These are phyloP conservation scores for Cromileptes altivelis DNA, from an alignment of 2,113 vertebrate species.

Conservation along the genomic window DNA sequence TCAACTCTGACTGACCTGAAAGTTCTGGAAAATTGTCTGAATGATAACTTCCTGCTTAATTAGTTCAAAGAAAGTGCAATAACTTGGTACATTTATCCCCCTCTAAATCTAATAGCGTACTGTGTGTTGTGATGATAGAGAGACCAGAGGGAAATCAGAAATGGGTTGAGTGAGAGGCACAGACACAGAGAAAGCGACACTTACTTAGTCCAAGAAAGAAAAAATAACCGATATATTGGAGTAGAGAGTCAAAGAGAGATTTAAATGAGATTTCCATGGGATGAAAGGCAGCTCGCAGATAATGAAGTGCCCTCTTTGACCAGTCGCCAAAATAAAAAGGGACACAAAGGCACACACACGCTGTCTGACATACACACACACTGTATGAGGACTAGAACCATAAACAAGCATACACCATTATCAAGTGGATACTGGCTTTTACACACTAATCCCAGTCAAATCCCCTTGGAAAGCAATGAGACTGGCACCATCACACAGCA, in stretches of 20 bases:
- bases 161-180: neutral
- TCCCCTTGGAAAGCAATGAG: constrained; percentile 59
- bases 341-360: constrained; percentile 37
- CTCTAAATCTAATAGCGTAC: neutral
- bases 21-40: neutral
- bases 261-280: constrained; percentile 54
- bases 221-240: constrained; percentile 22
- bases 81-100: neutral
- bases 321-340: constrained; percentile 46
- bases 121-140: neutral
- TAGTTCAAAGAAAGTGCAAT: constrained; percentile 5
- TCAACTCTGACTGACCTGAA: neutral
- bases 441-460: constrained; percentile 66
- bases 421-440: constrained; percentile 65
- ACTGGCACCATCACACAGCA: constrained; percentile 55
- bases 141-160: neutral
- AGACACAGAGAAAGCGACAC: neutral
- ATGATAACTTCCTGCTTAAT: neutral
- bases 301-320: constrained; percentile 52
- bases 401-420: constrained; percentile 55
- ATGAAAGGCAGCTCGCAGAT: constrained; percentile 54
- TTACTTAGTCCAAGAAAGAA: constrained; percentile 23
- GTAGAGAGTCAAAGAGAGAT: constrained; percentile 40
- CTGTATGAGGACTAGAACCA: constrained; percentile 23
- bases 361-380: constrained; percentile 32